Evolutionary conservation across 2,113 vertebrate genomes (phyloP).

Genomic region (Cottus gobio): DNA sequence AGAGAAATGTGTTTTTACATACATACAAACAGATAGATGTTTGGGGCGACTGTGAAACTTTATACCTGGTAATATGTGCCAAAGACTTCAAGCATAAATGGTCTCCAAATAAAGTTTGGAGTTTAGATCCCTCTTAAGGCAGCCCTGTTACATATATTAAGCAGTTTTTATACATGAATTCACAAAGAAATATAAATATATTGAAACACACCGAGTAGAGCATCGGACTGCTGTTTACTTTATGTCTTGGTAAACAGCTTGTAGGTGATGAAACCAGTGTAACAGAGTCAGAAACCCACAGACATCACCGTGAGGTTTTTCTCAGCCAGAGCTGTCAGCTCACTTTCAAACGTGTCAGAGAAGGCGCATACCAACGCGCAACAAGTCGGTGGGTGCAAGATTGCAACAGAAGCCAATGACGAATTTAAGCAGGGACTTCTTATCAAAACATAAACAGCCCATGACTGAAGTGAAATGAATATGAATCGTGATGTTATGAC

Average conservation of each 20-base stretch:
- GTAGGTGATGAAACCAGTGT: slow-evolving; percentile 25
- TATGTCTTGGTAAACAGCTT: slow-evolving; percentile 16
- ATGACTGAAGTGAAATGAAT: slow-evolving; percentile 51
- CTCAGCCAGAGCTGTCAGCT: slow-evolving; percentile 56
- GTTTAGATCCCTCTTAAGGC: not conserved
- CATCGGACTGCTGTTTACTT: no score
- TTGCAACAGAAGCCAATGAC: slow-evolving; percentile 57
- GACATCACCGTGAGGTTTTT: slow-evolving; percentile 22
- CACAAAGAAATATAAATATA: not conserved
- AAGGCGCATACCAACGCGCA: slow-evolving; percentile 55
- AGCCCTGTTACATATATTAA: not conserved
- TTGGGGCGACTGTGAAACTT: not conserved
- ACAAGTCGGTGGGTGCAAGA: slow-evolving; percentile 57
- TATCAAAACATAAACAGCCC: slow-evolving; percentile 62
- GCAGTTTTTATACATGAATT: not conserved
- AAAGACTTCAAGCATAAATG: not conserved
- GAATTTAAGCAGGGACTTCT: slow-evolving; percentile 33
- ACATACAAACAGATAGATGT: not conserved
- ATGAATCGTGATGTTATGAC: slow-evolving; percentile 27
- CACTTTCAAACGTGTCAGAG: slow-evolving; percentile 39
- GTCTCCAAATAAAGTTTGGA: not conserved
- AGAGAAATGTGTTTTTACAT: not conserved
- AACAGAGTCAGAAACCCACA: not conserved
- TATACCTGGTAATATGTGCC: not conserved
- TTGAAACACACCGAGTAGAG: not conserved